Base-by-base conservation (phyloP, 2,888 invertebrate genomes). In the Eilema depressum region DNA sequence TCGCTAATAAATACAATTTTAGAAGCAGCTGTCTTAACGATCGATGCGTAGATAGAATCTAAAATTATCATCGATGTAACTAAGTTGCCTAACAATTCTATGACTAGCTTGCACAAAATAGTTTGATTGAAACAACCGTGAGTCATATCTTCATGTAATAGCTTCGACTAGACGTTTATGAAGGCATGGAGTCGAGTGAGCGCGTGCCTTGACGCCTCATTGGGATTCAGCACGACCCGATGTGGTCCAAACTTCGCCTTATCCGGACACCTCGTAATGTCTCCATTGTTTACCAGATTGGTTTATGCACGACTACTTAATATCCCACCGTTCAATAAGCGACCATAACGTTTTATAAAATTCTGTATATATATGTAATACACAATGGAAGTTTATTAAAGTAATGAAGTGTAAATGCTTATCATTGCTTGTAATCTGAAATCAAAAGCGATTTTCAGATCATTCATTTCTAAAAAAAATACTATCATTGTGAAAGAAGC, bases 181-280 rank as follows among this genome's bases (percentile, higher is more conserved):
- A 72, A 87, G 74, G 70, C 69, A 68, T 74, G 75, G 73, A 73
- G 70, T 41, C 70, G 23, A 74, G 73, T 68, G 66, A 68, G 82
- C 85, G 84, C 80, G 79, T 82, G 85, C 83, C 73, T 80, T 81
- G 77, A 79, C 82, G 84, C 85, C 89, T 93, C 91, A 94, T 94
- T 93, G 87, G 82, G 88, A 95, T 94, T 93, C 93, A 92, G 89
- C 89, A 89, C 91, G 88, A 89, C 87, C 79, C 88, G 83, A 88
- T 87, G 82, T 87, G 85, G 86, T 85, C 89, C 87, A 89, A 91
- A 91, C 91, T 87, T 89, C 85, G 83, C 95, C 94, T 90, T 95
- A 93, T 93, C 88, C 89, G 94, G 91, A 81, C 83, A 89, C 85
- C 85, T 88, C 84, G 86, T 93, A 93, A 94, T 93, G 93, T 93